phyloP scores from a whole-genome alignment of 2,888 invertebrate species.

The Sympetrum striolatum region DNA sequence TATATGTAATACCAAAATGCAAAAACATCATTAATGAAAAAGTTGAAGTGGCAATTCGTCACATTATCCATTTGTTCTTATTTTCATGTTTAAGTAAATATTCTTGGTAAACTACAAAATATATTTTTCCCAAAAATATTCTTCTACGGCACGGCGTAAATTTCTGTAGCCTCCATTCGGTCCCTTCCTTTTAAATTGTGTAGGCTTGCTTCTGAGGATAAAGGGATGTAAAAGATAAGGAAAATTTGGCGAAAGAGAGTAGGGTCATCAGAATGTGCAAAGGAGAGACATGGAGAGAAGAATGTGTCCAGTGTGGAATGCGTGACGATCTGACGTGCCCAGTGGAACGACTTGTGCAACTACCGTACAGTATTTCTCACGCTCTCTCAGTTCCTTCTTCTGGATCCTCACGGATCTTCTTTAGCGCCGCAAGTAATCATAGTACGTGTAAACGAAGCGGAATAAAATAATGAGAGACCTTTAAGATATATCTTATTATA shows the following conservation, averaged over 20 bases:
- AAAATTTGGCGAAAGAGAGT: background rate
- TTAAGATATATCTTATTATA: background rate
- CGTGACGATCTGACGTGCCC: slow-evolving; percentile 17
- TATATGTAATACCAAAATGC: too few species aligned
- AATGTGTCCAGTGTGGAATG: slow-evolving; percentile 29
- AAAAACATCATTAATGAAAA: too few species aligned
- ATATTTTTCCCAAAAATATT: too few species aligned
- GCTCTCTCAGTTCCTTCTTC: background rate
- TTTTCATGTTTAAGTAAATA: too few species aligned
- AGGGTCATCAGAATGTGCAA: too few species aligned
- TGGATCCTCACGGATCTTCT: background rate
- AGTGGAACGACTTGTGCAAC: background rate
- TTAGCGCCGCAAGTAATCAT: background rate
- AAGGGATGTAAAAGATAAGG: background rate
- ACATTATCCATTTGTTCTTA: too few species aligned
- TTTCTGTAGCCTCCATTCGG: too few species aligned
- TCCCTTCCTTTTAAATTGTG: too few species aligned
- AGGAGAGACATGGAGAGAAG: background rate
- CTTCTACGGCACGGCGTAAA: too few species aligned
- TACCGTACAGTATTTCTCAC: background rate
- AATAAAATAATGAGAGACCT: background rate
- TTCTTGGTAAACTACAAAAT: too few species aligned
- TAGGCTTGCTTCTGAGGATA: background rate
- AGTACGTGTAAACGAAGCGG: background rate
- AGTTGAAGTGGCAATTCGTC: too few species aligned